Percentiles rank a stretch among this genome's conserved stretches.
Evolutionary conservation across 1,140 invertebrate species (phyloP).

Genomic region (Hirudo medicinalis): DNA sequence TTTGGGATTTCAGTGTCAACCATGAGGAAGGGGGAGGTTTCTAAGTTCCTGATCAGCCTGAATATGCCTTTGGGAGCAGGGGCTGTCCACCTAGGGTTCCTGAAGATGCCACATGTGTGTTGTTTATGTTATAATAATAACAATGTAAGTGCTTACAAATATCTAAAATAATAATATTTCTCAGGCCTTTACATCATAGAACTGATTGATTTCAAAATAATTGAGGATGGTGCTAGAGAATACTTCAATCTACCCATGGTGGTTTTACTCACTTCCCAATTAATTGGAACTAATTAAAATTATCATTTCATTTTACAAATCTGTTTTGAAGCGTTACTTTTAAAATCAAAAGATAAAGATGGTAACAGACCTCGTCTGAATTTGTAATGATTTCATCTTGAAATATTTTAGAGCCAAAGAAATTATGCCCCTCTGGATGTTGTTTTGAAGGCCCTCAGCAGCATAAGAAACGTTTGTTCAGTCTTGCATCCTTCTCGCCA

Average conservation of each 20-base stretch:
- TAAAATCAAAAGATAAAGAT: background rate
- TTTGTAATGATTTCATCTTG: background rate
- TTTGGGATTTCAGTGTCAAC: slow-evolving; percentile 52
- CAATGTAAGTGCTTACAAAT: background rate
- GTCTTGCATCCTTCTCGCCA: background rate
- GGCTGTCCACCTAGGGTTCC: slow-evolving; percentile 54
- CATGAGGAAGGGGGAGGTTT: slow-evolving; percentile 53
- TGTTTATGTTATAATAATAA: background rate
- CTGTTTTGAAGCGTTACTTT: background rate
- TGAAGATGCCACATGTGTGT: slow-evolving; percentile 34
- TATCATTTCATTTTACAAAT: background rate
- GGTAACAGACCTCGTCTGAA: background rate
- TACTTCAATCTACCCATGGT: slow-evolving; percentile 11
- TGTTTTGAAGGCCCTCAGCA: background rate
- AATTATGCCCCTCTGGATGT: slow-evolving; percentile 4
- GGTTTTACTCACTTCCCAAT: background rate
- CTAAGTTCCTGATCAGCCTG: slow-evolving; percentile 54
- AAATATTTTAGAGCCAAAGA: background rate
- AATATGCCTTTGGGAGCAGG: slow-evolving; percentile 51
- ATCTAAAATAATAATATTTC: background rate
- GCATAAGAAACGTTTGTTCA: background rate
- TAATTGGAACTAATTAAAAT: background rate
- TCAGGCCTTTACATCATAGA: background rate
- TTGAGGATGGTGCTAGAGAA: background rate
- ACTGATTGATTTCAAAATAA: background rate